Evolutionary conservation across 2,888 invertebrate genomes (phyloP).

Genomic region (Lithophane leautieri): DNA sequence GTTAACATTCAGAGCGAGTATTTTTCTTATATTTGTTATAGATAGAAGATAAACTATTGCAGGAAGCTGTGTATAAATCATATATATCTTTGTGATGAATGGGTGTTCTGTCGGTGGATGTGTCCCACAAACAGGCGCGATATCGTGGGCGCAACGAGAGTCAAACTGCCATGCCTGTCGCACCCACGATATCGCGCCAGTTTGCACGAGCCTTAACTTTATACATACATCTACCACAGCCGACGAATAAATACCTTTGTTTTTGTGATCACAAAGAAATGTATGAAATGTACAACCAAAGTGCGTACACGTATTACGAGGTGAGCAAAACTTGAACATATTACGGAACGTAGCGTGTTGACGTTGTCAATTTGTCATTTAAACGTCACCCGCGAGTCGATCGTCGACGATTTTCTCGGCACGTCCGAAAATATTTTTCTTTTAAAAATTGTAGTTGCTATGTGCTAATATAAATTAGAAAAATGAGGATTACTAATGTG

Average conservation of each 20-base stretch:
- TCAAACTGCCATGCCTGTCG: no score
- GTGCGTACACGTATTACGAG: conserved; percentile 21
- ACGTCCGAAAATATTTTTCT: conserved; percentile 37
- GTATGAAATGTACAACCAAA: background rate
- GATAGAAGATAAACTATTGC: background rate
- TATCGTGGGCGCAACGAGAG: no score
- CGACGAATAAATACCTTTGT: no score
- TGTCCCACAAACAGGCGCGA: no score
- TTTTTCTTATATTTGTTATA: no score
- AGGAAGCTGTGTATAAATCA: no score
- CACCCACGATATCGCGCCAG: no score
- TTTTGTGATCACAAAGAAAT: background rate
- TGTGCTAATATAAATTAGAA: conserved; percentile 69
- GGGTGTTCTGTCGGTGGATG: no score
- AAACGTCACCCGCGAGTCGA: conserved; percentile 65
- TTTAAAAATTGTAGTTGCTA: conserved; percentile 66
- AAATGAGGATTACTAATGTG: conserved; percentile 91
- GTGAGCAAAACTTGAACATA: background rate
- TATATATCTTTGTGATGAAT: no score
- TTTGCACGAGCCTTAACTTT: no score
- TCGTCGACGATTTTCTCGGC: conserved; percentile 66
- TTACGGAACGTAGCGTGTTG: conserved; percentile 66
- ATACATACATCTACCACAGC: no score
- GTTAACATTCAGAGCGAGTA: background rate
- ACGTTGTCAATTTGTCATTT: conserved; percentile 69